Base-by-base conservation (phyloP, 2,797 vertebrate genomes). In the Intellagama lesueurii region DNA sequence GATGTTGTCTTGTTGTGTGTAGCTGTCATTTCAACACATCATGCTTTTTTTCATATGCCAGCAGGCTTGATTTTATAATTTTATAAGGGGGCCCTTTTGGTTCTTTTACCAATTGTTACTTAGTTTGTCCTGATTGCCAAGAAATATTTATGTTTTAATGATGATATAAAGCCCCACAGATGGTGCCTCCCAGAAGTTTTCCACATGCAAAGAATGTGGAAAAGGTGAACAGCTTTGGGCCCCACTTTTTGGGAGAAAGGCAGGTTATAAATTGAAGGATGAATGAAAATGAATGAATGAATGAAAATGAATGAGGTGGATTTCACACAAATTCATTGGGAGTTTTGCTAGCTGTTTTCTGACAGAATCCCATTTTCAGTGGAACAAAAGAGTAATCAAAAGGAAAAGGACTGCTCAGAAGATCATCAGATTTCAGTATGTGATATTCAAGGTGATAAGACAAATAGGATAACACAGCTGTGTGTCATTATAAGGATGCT, bases 1-100 rank as follows among this genome's bases (percentile, higher is more conserved):
- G 32, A 28, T 88, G 86, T 60, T 73, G 85, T 90, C 88, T 79
- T 84, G 47, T 86, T 89, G 87, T 66, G 49, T 83, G 70, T 60
- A 69, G 73, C 70, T 16, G 14, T 86, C 88, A 81, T 86, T 88
- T 89, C 17, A 79, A 3, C 78, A 69, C 87, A 69, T 88, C 80
- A 86, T 72, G 47, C 28, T 32, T 35, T 64, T 52, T 90, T 80
- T 16, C 68, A 52, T 3, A 0, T 0, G 1, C 56, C 7, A 81
- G 40, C 66, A 0, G 0, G 49, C 49, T 28, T 40, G 60, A 22
- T 64, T 64, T 64, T 64, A 64, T 64, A 64, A 5, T 14, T 28
- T 60, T 85, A 87, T 26, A 1, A 1, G n/a, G 80, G 78, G 2
- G n/a, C 85, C 28, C 1, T 83, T 32, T 1, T 52, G 73, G 12